These are phyloP conservation scores for Tychaedon coryphoeus DNA, from an alignment of 2,113 vertebrate species.

Conservation along the genomic window DNA sequence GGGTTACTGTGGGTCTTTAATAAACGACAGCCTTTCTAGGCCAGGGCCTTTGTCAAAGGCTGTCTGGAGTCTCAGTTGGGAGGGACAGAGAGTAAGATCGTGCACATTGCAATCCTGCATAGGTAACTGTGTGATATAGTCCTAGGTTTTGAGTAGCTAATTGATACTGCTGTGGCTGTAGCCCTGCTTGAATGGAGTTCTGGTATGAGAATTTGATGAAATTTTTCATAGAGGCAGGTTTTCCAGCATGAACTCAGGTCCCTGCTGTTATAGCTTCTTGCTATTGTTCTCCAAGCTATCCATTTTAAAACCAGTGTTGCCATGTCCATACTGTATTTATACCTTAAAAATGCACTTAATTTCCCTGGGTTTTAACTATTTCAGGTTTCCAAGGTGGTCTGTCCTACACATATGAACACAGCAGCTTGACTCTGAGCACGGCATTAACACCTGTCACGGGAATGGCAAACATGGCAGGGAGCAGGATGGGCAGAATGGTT, in stretches of 20 bases:
- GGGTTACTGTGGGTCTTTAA: not conserved
- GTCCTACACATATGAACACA: not conserved
- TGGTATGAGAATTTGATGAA: not conserved
- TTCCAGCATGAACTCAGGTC: not conserved
- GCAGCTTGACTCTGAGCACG: not conserved
- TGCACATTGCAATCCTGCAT: not conserved
- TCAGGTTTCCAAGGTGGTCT: not conserved
- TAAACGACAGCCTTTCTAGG: not conserved
- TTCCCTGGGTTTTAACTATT: not conserved
- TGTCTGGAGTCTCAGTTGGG: not conserved
- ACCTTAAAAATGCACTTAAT: not conserved
- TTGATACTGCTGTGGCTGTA: not conserved
- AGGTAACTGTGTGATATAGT: not conserved
- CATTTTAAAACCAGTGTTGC: not conserved
- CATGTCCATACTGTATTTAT: not conserved
- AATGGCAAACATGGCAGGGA: not conserved
- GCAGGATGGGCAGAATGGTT: rapidly evolving
- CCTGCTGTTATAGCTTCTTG: not conserved
- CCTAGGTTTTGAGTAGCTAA: not conserved
- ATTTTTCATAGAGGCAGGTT: not conserved
- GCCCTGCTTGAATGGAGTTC: not conserved
- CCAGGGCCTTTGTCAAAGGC: not conserved
- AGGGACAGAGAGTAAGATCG: not conserved
- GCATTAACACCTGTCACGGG: not conserved
- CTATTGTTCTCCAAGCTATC: not conserved